Evolutionary conservation across 2,888 invertebrate genomes (phyloP).

Genomic region (Hemaris fuciformis): DNA sequence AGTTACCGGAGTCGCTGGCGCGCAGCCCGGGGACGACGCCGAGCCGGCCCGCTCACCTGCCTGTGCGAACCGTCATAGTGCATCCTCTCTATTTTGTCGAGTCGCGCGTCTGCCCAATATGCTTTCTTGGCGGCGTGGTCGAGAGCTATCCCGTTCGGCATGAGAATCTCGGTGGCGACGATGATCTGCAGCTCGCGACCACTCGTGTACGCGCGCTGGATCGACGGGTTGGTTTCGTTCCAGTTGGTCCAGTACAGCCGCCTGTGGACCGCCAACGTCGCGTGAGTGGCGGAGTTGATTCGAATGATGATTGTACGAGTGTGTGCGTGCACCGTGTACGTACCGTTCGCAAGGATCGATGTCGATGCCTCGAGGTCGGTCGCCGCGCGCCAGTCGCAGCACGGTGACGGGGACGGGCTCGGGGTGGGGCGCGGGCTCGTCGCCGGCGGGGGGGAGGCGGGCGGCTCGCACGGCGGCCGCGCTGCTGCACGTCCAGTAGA

Average conservation of each 20-base stretch:
- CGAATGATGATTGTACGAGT: too few species aligned
- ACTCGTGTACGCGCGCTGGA: constrained; percentile 88
- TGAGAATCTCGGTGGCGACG: constrained; percentile 87
- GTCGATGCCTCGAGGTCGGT: constrained; percentile 92
- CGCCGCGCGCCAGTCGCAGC: constrained; percentile 84
- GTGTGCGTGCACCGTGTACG: too few species aligned
- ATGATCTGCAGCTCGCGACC: constrained; percentile 86
- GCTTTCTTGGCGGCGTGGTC: constrained; percentile 88
- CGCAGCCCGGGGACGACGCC: too few species aligned
- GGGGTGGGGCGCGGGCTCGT: constrained; percentile 17
- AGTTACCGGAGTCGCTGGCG: too few species aligned
- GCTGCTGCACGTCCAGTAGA: constrained; percentile 94
- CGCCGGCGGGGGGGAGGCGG: constrained; percentile 22
- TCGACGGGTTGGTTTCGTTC: constrained; percentile 89
- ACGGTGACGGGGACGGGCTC: constrained; percentile 72
- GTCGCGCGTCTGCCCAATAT: constrained; percentile 92
- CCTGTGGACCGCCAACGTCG: constrained; percentile 45
- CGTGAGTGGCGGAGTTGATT: neutral
- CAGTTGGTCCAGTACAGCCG: constrained; percentile 95
- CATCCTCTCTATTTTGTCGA: constrained; percentile 91
- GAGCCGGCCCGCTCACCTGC: constrained; percentile 79
- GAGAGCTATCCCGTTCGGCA: constrained; percentile 92
- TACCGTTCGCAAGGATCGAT: constrained; percentile 87
- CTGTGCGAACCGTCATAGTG: constrained; percentile 90
- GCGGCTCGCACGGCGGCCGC: constrained; percentile 78